phyloP scores from a whole-genome alignment of 2,113 vertebrate genomes.

The Bombycilla garrulus region DNA sequence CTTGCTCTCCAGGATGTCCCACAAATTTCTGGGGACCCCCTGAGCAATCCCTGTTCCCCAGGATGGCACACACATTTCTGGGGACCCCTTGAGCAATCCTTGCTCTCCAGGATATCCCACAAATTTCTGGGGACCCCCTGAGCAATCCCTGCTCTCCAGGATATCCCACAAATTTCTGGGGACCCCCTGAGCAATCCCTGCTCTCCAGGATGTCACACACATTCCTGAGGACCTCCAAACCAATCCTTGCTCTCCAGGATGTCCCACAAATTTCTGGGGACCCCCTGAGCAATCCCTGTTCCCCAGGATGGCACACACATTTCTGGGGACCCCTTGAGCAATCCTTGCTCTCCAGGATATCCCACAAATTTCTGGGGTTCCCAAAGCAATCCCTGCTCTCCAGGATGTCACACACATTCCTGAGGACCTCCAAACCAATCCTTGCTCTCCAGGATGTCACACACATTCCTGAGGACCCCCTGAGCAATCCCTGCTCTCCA shows the following conservation, averaged over 20 bases:
- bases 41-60: background rate
- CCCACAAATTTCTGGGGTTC: background rate
- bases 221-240: accelerated
- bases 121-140: background rate
- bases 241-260: background rate
- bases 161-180: background rate
- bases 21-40: background rate
- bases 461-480: background rate
- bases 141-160: background rate
- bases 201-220: background rate
- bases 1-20: background rate
- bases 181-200: accelerated
- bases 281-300: background rate
- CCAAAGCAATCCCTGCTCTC: background rate
- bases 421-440: accelerated
- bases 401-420: background rate
- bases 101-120: background rate
- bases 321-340: accelerated
- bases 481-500: background rate
- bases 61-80: background rate
- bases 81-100: accelerated
- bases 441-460: background rate
- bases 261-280: background rate
- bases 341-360: too few species aligned
- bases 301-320: background rate